phyloP scores from a whole-genome alignment of 2,113 vertebrate species.

The Ctenodactylus gundi region DNA sequence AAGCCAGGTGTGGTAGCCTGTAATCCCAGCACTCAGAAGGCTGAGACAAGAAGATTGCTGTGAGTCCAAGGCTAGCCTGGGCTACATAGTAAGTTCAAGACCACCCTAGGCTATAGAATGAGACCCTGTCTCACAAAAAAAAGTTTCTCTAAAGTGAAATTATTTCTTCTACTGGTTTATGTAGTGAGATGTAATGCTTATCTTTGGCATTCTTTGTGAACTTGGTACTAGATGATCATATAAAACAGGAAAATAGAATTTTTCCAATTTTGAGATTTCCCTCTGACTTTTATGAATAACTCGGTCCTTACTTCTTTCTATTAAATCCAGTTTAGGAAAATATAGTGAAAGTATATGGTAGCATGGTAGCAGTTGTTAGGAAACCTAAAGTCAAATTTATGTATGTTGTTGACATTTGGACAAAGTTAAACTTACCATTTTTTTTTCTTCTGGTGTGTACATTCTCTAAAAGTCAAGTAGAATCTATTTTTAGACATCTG shows the following conservation, averaged over 20 bases:
- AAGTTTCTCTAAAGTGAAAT: constrained; percentile 18
- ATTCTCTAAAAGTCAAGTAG: constrained; percentile 22
- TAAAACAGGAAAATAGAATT: background rate
- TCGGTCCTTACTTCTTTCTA: background rate
- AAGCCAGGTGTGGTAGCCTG: too few species aligned
- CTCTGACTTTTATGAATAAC: background rate
- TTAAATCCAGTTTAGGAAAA: background rate
- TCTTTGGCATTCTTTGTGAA: background rate
- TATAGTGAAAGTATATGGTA: background rate
- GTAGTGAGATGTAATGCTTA: background rate
- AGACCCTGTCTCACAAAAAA: too few species aligned
- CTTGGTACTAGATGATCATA: background rate
- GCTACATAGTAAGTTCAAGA: too few species aligned
- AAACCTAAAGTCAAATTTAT: background rate
- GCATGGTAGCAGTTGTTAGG: background rate
- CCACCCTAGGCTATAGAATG: too few species aligned
- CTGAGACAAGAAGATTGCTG: too few species aligned
- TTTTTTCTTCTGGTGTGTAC: constrained; percentile 20
- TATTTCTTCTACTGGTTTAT: background rate
- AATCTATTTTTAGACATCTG: constrained; percentile 5
- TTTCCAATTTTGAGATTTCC: background rate
- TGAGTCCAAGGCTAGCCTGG: too few species aligned
- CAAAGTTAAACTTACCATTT: background rate
- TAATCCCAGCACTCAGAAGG: too few species aligned
- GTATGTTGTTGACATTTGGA: background rate